Evolutionary conservation across 2,797 vertebrate genomes (phyloP).

Genomic region (Tokudaia tokunoshimensis): DNA sequence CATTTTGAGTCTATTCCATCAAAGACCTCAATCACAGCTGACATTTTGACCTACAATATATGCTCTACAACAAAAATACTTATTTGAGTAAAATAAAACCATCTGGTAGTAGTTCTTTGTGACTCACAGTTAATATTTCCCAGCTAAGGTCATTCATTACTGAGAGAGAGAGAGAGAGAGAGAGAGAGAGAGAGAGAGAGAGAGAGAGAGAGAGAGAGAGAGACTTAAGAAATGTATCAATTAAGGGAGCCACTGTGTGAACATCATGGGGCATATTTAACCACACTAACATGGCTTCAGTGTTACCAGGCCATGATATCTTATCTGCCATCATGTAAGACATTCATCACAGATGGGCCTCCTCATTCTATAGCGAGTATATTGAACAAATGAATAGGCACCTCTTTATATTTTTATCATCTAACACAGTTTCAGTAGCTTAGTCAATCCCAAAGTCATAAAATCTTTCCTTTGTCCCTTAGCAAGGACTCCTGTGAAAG

Average conservation of each 20-base stretch:
- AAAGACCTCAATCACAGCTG: not conserved
- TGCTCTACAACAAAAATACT: conserved; percentile 10
- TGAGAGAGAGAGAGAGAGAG: not conserved
- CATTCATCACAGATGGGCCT: not conserved
- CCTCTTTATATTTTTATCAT: not conserved
- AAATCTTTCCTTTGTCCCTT: not conserved
- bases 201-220: too few relatives aligned
- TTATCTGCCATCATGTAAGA: not conserved
- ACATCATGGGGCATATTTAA: not conserved
- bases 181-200: not conserved
- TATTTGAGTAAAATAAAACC: not conserved
- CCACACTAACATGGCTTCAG: not conserved
- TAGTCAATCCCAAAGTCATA: not conserved
- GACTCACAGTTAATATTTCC: conserved; percentile 6
- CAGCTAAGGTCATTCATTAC: not conserved
- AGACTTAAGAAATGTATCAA: not conserved
- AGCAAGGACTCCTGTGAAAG: not conserved
- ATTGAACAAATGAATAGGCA: not conserved
- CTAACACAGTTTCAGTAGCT: not conserved
- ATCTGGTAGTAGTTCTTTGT: not conserved
- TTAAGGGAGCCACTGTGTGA: not conserved
- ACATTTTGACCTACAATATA: not conserved
- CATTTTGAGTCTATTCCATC: not conserved
- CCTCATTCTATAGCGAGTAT: not conserved
- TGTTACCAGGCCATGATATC: not conserved